Base-by-base conservation (phyloP, 2,113 vertebrate species). In the Strigops habroptila region DNA sequence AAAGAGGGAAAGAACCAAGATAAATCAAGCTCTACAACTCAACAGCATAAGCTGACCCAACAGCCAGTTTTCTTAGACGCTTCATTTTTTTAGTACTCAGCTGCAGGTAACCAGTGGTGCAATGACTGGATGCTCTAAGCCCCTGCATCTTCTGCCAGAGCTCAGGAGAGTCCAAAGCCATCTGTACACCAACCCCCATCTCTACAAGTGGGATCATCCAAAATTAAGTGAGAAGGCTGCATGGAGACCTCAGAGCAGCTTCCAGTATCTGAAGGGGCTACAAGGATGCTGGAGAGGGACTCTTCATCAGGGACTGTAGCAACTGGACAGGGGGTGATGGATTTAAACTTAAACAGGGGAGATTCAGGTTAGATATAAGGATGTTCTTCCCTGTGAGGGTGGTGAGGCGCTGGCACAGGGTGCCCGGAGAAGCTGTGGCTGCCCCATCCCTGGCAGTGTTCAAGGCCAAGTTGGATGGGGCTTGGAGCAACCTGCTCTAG, bases 11-110 rank as follows among this genome's bases (percentile, higher is more conserved):
- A 28, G 67, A 68, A 41, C 4, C 3, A 28, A 88, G 67, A 68
- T 18, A 53, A 71, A 76, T 30, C 0, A 2, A 83, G 33, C 11
- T 68, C 27, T 17, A 19, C 35, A 87, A 15, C 57, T 30, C 0
- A 0, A 49, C 39, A 92, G 55, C 41, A 67, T 71, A 12, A 79
- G 25, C 62, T 82, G 62, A 80, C 48, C 71, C 41, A 86, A 67
- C 12, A 79, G 1, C 28, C 48, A 11, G 52, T 59, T 57, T 44
- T 43, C 48, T 82, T 7, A 35, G 46, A 49, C 14, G 37, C 6
- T 9, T 88, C 13, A 1, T 44, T 39, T 53, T 44, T 63, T 76
- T 39, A 65, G 9, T 30, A 35, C 31, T 59, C n/a, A 41, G 43
- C n/a, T 71, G 43, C 49, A 91, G 49, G 48, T 46, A 74, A 81